phyloP scores from a whole-genome alignment of 2,888 invertebrate genomes.

The Amphipyra tragopoginis region DNA sequence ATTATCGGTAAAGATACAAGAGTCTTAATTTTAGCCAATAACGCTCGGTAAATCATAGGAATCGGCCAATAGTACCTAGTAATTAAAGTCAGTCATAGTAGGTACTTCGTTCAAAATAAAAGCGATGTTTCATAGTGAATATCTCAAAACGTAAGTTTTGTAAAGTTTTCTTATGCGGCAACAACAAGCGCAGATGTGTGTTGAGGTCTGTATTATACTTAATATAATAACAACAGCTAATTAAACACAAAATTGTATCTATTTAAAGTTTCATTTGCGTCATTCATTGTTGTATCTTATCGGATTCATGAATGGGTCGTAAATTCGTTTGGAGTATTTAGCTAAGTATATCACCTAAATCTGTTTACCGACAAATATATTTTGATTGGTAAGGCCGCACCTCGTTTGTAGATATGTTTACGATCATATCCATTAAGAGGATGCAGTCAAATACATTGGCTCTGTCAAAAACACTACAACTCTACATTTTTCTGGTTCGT shows the following conservation, averaged over 20 bases:
- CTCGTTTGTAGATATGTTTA: neutral
- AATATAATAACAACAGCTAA: constrained; percentile 69
- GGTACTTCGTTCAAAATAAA: too few species aligned
- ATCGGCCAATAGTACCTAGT: too few species aligned
- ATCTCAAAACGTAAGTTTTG: constrained; percentile 1
- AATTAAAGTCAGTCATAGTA: too few species aligned
- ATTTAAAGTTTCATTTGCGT: constrained; percentile 65
- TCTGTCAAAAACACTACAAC: too few species aligned
- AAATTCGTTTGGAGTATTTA: constrained; percentile 27
- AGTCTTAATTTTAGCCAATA: too few species aligned
- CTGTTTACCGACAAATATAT: constrained; percentile 21
- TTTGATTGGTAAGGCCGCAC: neutral
- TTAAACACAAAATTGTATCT: constrained; percentile 66
- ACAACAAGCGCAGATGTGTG: constrained; percentile 40
- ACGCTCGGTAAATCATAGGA: too few species aligned
- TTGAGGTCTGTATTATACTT: constrained; percentile 40
- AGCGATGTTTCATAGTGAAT: constrained; percentile 10
- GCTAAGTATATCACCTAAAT: constrained; percentile 35
- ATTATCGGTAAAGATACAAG: too few species aligned
- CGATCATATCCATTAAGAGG: neutral
- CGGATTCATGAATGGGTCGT: constrained; percentile 62
- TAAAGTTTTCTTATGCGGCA: constrained; percentile 34
- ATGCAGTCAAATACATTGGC: neutral
- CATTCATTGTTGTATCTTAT: constrained; percentile 58
- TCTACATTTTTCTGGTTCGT: too few species aligned